Base-by-base conservation (phyloP, 2,888 invertebrate genomes). In the Hyalella azteca region DNA sequence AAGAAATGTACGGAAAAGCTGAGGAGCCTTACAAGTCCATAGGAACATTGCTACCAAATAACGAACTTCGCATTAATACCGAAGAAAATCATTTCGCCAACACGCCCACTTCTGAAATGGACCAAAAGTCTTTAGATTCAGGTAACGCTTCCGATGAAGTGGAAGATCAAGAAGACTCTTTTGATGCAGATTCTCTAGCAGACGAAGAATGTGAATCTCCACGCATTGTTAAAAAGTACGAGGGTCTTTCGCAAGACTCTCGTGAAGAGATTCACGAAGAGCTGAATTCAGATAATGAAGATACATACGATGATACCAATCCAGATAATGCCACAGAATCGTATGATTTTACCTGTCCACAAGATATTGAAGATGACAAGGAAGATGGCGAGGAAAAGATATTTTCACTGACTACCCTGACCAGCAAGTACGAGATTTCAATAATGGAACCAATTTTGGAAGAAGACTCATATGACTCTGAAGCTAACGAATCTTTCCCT, bases 141-240 rank as follows among this genome's bases (percentile, higher is more conserved):
- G 75, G 75, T 15, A 75, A 75, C 40, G 75, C 75, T 13, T 45
- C 75, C 13, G 75, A 66, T 36, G 32, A 32, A 36, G 66, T 66
- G 1, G 66, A 66, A 66, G 66, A 66, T 29, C 66, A 36, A 3
- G 66, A 75, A 41, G 75, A 75, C 19, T 75, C 75, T 75, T 75
- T 75, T 39, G 75, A 75, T 32, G 45, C 40, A 22, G 75, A 75
- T 45, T 75, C 75, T 40, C 45, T 75, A 39, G 75, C 40, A 36
- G 75, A 45, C n/a, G 75, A n/a, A 73, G 26, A 54, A 29, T 29
- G 26, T 54, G 22, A 29, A 54, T 11, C 54, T 29, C 29, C 26
- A 26, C 54, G 1, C 26, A 26, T 22, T 26, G 54, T 29, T 26
- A 19, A 54, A 54, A 7, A 54, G n/a, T n/a, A n/a, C n/a, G n/a